Conservation (phyloP, 2,888 invertebrate species). For the Stenurella melanura region DNA sequence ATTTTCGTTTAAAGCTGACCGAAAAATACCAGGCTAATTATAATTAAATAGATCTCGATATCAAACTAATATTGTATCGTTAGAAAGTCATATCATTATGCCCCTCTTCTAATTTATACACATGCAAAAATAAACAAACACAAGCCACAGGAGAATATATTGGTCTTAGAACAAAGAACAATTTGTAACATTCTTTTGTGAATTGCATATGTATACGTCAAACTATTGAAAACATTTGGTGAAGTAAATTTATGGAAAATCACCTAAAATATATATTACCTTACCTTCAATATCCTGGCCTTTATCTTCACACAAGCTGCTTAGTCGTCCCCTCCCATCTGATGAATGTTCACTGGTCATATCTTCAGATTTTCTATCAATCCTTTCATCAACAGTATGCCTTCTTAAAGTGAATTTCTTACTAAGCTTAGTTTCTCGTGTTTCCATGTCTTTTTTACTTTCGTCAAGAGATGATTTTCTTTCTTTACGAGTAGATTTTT, state of each 20-base stretch:
- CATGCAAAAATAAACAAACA: too few species aligned
- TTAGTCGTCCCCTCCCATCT: constrained; percentile 47
- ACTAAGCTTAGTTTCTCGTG: constrained; percentile 52
- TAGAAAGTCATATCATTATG: too few species aligned
- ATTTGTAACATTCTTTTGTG: too few species aligned
- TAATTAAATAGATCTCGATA: too few species aligned
- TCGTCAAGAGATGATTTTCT: constrained; percentile 41
- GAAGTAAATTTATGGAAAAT: not conserved
- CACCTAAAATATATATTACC: constrained; percentile 48
- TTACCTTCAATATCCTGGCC: constrained; percentile 53
- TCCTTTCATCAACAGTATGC: constrained; percentile 45
- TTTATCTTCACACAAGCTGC: constrained; percentile 45
- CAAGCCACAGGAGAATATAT: too few species aligned
- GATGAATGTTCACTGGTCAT: constrained; percentile 24
- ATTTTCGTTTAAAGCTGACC: too few species aligned
- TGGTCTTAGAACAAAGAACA: too few species aligned
- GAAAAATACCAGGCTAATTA: too few species aligned
- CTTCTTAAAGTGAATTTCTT: constrained; percentile 55
- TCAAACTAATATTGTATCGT: too few species aligned
- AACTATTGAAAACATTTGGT: not conserved
- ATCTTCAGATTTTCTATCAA: constrained; percentile 34
- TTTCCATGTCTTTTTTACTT: constrained; percentile 44
- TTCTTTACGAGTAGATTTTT: constrained; percentile 4
- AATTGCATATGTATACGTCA: not conserved
- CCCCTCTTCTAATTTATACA: too few species aligned